phyloP scores from a whole-genome alignment of 1,140 invertebrate species.

The Batillaria attramentaria region DNA sequence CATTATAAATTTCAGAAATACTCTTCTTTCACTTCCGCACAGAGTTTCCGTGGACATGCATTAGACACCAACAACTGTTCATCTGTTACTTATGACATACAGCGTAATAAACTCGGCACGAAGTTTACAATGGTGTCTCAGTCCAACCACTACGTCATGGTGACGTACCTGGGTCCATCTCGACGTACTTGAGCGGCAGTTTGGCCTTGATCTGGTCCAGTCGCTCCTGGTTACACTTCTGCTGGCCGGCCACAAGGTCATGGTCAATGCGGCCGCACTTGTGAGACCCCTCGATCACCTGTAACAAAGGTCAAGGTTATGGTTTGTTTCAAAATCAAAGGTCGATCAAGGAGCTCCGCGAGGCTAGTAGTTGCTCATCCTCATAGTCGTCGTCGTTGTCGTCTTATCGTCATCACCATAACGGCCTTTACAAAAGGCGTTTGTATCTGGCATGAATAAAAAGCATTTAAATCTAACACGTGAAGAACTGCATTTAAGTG shows the following conservation, averaged over 20 bases:
- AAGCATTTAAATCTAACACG: no score
- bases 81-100: no score
- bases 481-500: no score
- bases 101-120: background rate
- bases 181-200: constrained; percentile 47
- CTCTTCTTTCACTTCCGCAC: no score
- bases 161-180: constrained; percentile 57
- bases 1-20: no score
- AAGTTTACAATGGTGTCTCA: background rate
- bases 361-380: no score
- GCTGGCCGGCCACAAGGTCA: constrained; percentile 52
- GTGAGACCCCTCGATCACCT: constrained; percentile 60
- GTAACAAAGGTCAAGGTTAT: background rate
- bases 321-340: background rate
- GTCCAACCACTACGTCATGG: background rate
- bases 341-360: background rate
- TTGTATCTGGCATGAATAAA: no score
- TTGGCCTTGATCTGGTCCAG: constrained; percentile 50
- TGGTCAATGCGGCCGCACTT: constrained; percentile 64
- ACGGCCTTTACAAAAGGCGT: no score
- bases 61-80: no score
- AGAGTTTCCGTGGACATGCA: no score
- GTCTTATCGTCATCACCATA: no score
- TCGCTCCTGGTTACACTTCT: constrained; percentile 56
- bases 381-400: no score